Percentiles rank a stretch among this genome's conserved stretches.
These are phyloP conservation scores for Eulemur coronatus DNA, from an alignment of 2,797 vertebrate genomes.

Conservation along the genomic window DNA sequence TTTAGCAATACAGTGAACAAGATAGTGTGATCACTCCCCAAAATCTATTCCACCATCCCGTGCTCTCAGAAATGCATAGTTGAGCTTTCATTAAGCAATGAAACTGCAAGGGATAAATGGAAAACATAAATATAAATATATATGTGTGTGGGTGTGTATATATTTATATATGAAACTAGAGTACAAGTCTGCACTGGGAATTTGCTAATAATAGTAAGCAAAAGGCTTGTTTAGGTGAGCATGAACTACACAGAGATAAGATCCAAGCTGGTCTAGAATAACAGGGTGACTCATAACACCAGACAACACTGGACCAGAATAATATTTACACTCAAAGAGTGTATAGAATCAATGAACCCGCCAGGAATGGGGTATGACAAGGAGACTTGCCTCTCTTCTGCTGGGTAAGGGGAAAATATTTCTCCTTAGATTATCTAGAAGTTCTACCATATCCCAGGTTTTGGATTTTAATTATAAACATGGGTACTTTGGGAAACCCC, in stretches of 20 bases:
- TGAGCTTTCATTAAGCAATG: background rate
- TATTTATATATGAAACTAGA: background rate
- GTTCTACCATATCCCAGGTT: background rate
- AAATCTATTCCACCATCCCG: accelerated
- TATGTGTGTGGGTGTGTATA: too few species aligned
- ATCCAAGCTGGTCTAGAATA: background rate
- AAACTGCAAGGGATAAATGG: background rate
- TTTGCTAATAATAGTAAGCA: background rate
- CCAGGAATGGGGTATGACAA: background rate
- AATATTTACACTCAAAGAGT: background rate
- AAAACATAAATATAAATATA: too few species aligned
- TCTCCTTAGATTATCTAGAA: background rate
- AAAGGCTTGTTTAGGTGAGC: background rate
- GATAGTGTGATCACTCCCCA: background rate
- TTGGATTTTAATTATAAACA: background rate
- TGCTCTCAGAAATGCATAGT: background rate
- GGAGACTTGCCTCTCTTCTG: background rate
- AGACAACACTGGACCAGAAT: background rate
- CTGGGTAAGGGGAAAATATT: accelerated
- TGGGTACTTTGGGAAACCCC: background rate
- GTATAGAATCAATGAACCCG: background rate
- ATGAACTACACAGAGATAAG: background rate
- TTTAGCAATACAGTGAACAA: background rate
- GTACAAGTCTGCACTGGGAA: background rate
- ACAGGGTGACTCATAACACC: accelerated